phyloP scores from a whole-genome alignment of 2,113 vertebrate species.

The Budorcas taxicolor region DNA sequence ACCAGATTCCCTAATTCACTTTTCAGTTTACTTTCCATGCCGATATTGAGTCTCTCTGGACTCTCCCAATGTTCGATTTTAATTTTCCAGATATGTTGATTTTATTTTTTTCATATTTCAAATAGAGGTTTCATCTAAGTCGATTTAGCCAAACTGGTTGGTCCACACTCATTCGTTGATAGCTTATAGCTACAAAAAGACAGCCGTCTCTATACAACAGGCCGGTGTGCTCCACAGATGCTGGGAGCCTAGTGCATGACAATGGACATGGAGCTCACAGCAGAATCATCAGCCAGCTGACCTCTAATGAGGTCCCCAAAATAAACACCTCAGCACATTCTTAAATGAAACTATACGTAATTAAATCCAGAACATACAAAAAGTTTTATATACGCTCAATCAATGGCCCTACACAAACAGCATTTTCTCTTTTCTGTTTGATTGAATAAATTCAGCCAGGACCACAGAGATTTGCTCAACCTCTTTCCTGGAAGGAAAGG shows the following conservation, averaged over 20 bases:
- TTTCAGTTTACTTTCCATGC: background rate
- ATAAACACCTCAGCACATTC: background rate
- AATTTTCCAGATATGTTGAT: background rate
- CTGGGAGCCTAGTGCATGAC: too few species aligned
- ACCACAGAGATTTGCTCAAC: background rate
- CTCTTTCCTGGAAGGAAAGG: background rate
- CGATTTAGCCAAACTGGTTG: background rate
- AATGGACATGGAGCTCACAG: background rate
- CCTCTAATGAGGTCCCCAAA: background rate
- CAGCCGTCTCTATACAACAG: rapidly evolving
- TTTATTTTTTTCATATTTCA: background rate
- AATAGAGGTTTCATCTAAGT: background rate
- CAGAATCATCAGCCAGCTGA: background rate
- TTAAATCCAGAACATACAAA: background rate
- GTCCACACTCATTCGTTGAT: background rate
- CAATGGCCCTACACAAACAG: background rate
- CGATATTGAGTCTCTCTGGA: background rate
- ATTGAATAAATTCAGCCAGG: background rate
- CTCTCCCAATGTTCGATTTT: background rate
- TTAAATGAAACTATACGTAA: background rate
- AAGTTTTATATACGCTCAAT: background rate
- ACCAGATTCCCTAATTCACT: background rate
- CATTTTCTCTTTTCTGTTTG: background rate
- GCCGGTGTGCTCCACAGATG: rapidly evolving
- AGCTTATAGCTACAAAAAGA: background rate